Evolutionary conservation across 2,797 vertebrate genomes (phyloP), one percentile per base, ranked within the genome.

Genomic region (Sebastes itinus): DNA sequence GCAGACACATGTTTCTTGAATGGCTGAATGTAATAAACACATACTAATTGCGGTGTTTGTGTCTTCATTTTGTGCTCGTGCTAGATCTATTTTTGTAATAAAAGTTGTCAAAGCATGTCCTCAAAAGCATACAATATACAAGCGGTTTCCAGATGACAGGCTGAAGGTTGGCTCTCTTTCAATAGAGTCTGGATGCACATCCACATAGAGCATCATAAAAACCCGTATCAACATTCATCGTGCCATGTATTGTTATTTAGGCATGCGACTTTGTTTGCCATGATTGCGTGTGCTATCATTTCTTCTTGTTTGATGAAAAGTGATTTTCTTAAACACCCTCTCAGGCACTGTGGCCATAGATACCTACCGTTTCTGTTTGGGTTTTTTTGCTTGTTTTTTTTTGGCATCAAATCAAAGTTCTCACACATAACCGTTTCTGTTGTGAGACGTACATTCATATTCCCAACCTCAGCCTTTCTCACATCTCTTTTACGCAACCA

Each of bases 341-440:
- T 85, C 58, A 62, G 46, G 23, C 64, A 6, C 13, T 12, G 38
- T 46, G 82, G 49, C 62, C 78, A 82, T 59, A 66, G 76, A 59
- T 71, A 72, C 68, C n/a, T 46, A 11, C 38, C 54, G 70, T 77
- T 66, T 69, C 13, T 72, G 33, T 62, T 23, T 62, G 2, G 22
- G 55, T 22, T 62, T 5, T 14, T 54, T 70, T 80, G 78, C 16
- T 49, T 46, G 14, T 49, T 49, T 49, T 49, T 13, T 46, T 73
- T 79, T 28, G 62, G 71, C 67, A 67, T 87, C 76, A 83, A 84
- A 87, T 90, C 86, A 83, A 86, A 85, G 79, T 67, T 7, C 52
- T 49, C 52, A 72, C 0, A 9, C 66, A 33, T 77, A n/a, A 70
- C 60, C 25, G 73, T 67, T 67, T 46, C 68, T 75, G 49, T 72